Evolutionary conservation across 2,113 vertebrate genomes (phyloP), one percentile per base, ranked within the genome.

Genomic region (Bufo gargarizans): DNA sequence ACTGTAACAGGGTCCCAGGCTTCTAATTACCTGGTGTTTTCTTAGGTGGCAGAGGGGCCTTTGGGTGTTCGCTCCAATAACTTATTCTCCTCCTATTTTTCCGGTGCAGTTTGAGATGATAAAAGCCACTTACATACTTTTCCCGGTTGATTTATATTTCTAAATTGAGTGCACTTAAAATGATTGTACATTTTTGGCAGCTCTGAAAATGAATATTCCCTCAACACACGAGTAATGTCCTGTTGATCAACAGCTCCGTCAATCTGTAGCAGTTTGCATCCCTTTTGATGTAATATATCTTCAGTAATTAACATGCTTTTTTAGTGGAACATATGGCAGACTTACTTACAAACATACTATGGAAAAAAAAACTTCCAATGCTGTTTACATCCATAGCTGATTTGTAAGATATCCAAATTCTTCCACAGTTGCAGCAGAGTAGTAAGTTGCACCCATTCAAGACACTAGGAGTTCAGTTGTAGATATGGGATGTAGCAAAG

Each of bases 271-370:
- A 85, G 84, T 90, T 92, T n/a, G 80, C 0, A 71, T 13, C 88
- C 86, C 91, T 90, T 67, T 86, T 74, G 63, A 71, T 85, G 82
- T 85, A 58, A 61, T 90, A 88, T 91, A 92, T 85, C 53, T 71
- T 89, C 86, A 88, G 65, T 89, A 92, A 92, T 90, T 91, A 90
- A 67, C 61, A 55, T 90, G 77, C 85, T 69, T 91, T 92, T 85
- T 89, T 91, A 90, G 59, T 85, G 58, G 81, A 90, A 49, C 90
- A 89, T 92, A 92, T 90, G 90, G 89, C 85, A 91, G 77, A 11
- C 33, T 85, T 88, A 85, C 77, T 91, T 91, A 77, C 92, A 93
- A 94, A 91, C 86, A 91, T 90, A 91, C 72, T 69, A 85, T 86
- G 85, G 49, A 88, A 91, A 82, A 79, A 63, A 91, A 85, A 65